phyloP scores from a whole-genome alignment of 2,797 vertebrate species.

The Propithecus deckenii region DNA sequence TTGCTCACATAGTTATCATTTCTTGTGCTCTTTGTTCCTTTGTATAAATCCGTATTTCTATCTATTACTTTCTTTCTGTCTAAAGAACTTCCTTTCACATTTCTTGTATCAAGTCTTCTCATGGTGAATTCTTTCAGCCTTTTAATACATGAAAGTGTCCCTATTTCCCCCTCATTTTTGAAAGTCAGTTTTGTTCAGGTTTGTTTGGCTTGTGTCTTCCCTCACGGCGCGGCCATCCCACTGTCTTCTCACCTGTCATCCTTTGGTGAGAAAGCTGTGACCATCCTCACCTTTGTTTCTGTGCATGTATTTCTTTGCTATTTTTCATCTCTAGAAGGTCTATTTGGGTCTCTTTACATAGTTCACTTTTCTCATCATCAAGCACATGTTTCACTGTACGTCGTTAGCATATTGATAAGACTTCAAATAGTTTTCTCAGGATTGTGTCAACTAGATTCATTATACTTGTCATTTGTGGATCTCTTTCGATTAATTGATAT shows the following conservation, averaged over 20 bases:
- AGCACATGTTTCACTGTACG: no score
- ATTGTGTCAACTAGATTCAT: not conserved
- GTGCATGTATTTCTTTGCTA: not conserved
- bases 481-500: not conserved
- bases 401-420: not conserved
- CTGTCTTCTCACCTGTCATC: not conserved
- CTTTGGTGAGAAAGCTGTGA: not conserved
- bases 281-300: not conserved
- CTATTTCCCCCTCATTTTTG: not conserved
- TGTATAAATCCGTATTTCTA: not conserved
- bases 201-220: not conserved
- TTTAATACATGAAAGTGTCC: no score
- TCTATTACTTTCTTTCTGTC: not conserved
- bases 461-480: not conserved
- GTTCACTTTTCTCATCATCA: not conserved
- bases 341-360: accelerated
- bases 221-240: accelerated
- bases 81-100: not conserved
- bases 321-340: not conserved
- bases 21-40: not conserved
- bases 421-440: not conserved
- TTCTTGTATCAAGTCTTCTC: not conserved
- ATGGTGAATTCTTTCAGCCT: not conserved
- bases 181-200: not conserved
- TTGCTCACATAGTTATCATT: not conserved